Percentiles rank a stretch among this genome's conserved stretches.
Conservation (phyloP, 2,888 invertebrate genomes). For the Tubulanus polymorphus region DNA sequence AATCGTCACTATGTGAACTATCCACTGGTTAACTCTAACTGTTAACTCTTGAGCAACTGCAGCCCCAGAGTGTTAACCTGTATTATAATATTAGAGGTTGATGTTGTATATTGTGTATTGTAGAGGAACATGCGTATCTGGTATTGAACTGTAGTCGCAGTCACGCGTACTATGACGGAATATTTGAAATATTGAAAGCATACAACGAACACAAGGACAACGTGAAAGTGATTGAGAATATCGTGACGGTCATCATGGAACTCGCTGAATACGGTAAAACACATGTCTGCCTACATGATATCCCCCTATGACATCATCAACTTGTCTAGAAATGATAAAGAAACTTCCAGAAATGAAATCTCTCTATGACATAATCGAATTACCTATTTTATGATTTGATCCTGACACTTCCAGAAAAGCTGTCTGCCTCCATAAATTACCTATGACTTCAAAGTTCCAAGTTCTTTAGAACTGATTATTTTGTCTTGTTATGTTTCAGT, state of each 20-base stretch:
- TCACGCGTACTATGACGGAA: slow-evolving; percentile 32
- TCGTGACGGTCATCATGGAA: slow-evolving; percentile 44
- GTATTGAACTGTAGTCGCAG: slow-evolving; percentile 36
- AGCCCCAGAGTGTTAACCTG: neutral
- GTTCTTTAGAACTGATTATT: too few species aligned
- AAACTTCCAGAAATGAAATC: too few species aligned
- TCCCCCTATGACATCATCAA: too few species aligned
- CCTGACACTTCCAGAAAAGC: too few species aligned
- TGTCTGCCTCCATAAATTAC: too few species aligned
- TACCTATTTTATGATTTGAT: too few species aligned
- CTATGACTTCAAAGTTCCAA: too few species aligned
- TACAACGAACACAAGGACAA: slow-evolving; percentile 49
- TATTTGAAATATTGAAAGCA: slow-evolving; percentile 38
- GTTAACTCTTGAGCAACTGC: neutral
- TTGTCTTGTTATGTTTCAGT: too few species aligned
- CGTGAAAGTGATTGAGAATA: slow-evolving; percentile 47
- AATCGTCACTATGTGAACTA: too few species aligned
- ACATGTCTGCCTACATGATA: too few species aligned
- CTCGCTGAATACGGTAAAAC: slow-evolving; percentile 48
- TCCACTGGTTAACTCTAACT: neutral
- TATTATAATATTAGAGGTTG: slow-evolving; percentile 2
- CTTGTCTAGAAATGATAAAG: too few species aligned
- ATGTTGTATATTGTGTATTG: slow-evolving; percentile 10
- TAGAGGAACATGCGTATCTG: slow-evolving; percentile 49
- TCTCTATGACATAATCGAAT: too few species aligned